Evolutionary conservation across 2,888 invertebrate species (phyloP), one percentile per base, ranked within the genome.

Genomic region (Nowickia ferox): DNA sequence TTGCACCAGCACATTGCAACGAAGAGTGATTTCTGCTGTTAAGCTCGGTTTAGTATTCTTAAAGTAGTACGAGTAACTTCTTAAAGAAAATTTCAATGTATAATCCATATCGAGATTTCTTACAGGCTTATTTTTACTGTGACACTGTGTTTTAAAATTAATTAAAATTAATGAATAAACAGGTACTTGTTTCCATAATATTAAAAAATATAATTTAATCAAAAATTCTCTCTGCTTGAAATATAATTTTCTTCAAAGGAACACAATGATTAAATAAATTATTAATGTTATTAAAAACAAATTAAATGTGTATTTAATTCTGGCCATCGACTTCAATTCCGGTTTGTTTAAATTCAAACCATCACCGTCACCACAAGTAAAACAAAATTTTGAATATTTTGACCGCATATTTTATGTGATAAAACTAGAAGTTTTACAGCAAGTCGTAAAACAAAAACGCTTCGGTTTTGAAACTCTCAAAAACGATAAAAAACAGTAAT

Each of bases 391-490:
- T 17, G 1, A 48, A 38, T 40, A 15, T 2, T 46, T 59, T 59
- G 9, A 59, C 30, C 13, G 30, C 10, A 38, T 13, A 42, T 11
- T 8, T 17, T 30, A n/a, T 71, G 30, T 63, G 44, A 30, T 11
- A 30, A 71, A 71, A 72, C 65, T 57, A 22, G 46, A 55, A 65
- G 19, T 40, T 72, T 63, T 17, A 30, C 48, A 8, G 44, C 17
- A 19, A 57, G 38, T 55, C 22, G 13, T 11, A 53, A 53, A 19
- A 53, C 4, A 57, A 46, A 71, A 55, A 44, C 17, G 46, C 19
- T 42, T 40, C 2, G 46, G 17, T 68, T 77, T 48, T 22, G 59
- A 38, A 77, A 68, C 48, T 57, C n/a, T 59, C 19, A 59, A 71
- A 53, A 71, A 71, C 2, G 0, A 11, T 10, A 10, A 15, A 66